These are phyloP conservation scores for Zophobas atratus DNA, from an alignment of 1,140 invertebrate genomes.

Conservation along the genomic window DNA sequence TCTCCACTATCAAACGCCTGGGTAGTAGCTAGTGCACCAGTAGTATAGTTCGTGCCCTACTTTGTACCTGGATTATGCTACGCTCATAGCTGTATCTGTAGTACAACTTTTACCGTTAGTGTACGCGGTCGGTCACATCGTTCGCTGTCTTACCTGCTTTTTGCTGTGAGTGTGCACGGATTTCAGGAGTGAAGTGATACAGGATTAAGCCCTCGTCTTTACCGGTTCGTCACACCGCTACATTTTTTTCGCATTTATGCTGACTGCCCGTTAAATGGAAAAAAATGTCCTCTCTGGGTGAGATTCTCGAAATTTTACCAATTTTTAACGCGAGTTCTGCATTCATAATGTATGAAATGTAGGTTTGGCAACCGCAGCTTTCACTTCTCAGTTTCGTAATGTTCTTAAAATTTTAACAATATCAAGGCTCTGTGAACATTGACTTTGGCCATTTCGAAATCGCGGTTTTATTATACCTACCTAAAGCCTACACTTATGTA, in stretches of 20 bases:
- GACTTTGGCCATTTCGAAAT: slow-evolving; percentile 52
- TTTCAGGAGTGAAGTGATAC: neutral
- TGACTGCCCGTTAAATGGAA: slow-evolving; percentile 46
- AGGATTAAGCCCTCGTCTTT: neutral
- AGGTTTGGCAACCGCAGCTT: slow-evolving; percentile 45
- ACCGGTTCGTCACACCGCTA: neutral
- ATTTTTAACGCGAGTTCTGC: neutral
- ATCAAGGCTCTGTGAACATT: slow-evolving; percentile 54
- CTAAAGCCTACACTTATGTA: neutral
- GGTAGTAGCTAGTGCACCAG: slow-evolving; percentile 53
- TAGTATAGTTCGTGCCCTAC: slow-evolving; percentile 65
- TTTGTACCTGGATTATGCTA: slow-evolving; percentile 64
- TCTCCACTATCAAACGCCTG: slow-evolving; percentile 54
- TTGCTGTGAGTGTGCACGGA: neutral
- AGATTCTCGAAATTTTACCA: slow-evolving; percentile 31
- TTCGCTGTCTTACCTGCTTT: slow-evolving; percentile 49
- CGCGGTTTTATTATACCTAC: neutral
- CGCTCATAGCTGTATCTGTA: slow-evolving; percentile 64
- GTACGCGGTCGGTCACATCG: slow-evolving; percentile 55
- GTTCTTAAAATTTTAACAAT: slow-evolving; percentile 51
- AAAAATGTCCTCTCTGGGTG: slow-evolving; percentile 57
- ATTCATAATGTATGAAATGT: neutral
- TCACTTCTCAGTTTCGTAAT: slow-evolving; percentile 52
- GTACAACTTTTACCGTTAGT: slow-evolving; percentile 68
- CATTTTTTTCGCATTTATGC: neutral